Evolutionary conservation across 1,140 invertebrate species (phyloP), one percentile per base, ranked within the genome.

Genomic region (Drosophila bocki): DNA sequence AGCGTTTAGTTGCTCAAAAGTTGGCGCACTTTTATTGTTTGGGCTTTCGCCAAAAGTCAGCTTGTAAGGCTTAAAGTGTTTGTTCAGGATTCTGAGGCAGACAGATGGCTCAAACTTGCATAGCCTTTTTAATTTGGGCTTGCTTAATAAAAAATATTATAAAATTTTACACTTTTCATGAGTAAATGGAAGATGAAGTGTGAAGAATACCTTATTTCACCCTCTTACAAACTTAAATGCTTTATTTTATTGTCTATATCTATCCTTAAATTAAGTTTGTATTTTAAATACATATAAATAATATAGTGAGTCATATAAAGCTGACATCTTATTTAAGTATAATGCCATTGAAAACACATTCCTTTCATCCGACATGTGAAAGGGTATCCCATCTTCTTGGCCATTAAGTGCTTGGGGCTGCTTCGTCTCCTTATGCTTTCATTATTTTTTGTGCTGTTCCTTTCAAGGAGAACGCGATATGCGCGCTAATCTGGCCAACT

Each of bases 401-500:
- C n/a, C 58, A 7, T 61, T 22, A 47, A 62, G 37, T 44, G 45
- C 58, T 41, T 44, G 32, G 11, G 22, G 35, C 67, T 57, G 48
- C 62, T 51, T 22, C 47, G 35, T 44, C 50, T 75, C 53, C 67
- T 65, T 78, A 65, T 59, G 81, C 63, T 72, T 65, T 78, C 72
- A 61, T 88, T 79, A 69, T 61, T 71, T 53, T 39, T 63, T 74
- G 57, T 47, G 41, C 35, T 79, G 54, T 35, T 65, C 39, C 45
- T 48, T 77, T 78, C 79, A 72, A 78, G 71, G 60, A 74, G 59
- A 68, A 57, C 60, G 84, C 78, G 85, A 90, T 90, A 84, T 85
- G 74, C 76, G 80, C 81, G 80, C 81, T 88, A 88, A 88, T 88
- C 84, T 88, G 70, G 75, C 78, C 84, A 90, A 88, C 84, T 88